Percentiles rank a stretch among this genome's conserved stretches.
phyloP scores from a whole-genome alignment of 2,888 invertebrate genomes.

The Branchipolynoe longqiensis region DNA sequence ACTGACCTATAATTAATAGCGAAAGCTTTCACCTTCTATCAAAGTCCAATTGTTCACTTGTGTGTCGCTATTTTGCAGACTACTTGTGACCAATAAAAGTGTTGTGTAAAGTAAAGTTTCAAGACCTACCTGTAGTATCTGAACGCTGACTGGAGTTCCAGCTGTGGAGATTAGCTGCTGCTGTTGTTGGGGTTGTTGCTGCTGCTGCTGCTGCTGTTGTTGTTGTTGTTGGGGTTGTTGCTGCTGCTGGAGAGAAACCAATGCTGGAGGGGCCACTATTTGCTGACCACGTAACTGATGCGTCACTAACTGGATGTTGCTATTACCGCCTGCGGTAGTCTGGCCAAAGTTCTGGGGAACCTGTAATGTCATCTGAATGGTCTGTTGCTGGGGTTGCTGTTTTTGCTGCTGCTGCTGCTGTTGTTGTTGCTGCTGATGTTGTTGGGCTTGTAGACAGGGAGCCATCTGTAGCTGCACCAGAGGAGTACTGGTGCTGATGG shows the following conservation, averaged over 20 bases:
- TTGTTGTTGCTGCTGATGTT: slow-evolving; percentile 14
- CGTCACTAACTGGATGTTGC: slow-evolving; percentile 3
- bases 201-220: slow-evolving; percentile 37
- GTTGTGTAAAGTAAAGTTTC: no score
- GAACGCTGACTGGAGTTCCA: slow-evolving; percentile 16
- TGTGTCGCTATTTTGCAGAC: no score
- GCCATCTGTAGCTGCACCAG: slow-evolving; percentile 18
- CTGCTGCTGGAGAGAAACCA: slow-evolving; percentile 15
- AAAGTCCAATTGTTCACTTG: no score
- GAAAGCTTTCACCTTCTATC: no score
- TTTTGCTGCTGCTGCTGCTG: neutral
- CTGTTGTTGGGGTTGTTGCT: neutral
- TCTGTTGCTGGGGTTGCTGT: neutral
- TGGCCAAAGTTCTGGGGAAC: neutral
- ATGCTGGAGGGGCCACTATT: neutral
- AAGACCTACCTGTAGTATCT: slow-evolving; percentile 22
- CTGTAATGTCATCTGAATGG: slow-evolving; percentile 11
- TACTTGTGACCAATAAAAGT: no score
- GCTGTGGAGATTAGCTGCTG: neutral
- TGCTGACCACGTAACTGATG: neutral
- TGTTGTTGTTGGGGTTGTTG: slow-evolving; percentile 23
- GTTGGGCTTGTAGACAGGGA: neutral
- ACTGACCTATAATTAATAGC: no score
- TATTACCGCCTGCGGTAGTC: neutral
- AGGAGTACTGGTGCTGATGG: slow-evolving; percentile 12